A percentile compares a stretch with the other conserved stretches of the same genome.
Conservation (phyloP, 2,797 vertebrate species). For the Botia almorhae region DNA sequence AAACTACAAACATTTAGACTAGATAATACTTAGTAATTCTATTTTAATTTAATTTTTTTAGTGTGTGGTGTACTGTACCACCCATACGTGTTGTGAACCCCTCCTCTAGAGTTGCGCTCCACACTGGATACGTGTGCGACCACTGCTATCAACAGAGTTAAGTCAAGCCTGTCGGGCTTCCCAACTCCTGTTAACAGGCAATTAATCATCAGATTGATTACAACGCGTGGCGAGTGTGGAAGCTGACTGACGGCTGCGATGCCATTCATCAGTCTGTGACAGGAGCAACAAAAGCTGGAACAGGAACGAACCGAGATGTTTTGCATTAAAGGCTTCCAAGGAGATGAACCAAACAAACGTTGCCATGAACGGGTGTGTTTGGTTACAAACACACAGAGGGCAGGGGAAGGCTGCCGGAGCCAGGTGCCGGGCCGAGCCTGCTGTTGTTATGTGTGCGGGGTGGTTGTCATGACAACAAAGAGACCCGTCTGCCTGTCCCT, state of each 20-base stretch:
- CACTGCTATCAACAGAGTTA: slow-evolving; percentile 41
- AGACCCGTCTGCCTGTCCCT: slow-evolving; percentile 60
- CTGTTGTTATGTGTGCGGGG: slow-evolving; percentile 73
- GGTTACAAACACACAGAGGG: slow-evolving; percentile 76
- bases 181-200: slow-evolving; percentile 45
- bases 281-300: slow-evolving; percentile 55
- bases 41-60: too few species aligned
- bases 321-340: slow-evolving; percentile 71
- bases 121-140: slow-evolving; percentile 6
- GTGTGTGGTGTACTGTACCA: too few species aligned
- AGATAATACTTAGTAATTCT: too few species aligned
- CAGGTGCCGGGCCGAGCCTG: slow-evolving; percentile 62
- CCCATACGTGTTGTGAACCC: too few species aligned
- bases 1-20: too few species aligned
- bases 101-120: too few species aligned
- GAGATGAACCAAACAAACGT: slow-evolving; percentile 74
- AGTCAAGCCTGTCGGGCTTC: slow-evolving; percentile 17
- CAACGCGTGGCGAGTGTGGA: slow-evolving; percentile 26
- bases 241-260: slow-evolving; percentile 39
- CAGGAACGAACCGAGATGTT: slow-evolving; percentile 65
- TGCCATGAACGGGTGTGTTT: slow-evolving; percentile 80
- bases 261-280: slow-evolving; percentile 61
- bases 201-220: slow-evolving; percentile 59
- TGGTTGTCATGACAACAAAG: slow-evolving; percentile 72
- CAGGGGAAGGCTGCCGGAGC: slow-evolving; percentile 63